Percentiles rank a stretch among this genome's conserved stretches.
Conservation (phyloP, 2,113 vertebrate genomes). For the Channa argus region DNA sequence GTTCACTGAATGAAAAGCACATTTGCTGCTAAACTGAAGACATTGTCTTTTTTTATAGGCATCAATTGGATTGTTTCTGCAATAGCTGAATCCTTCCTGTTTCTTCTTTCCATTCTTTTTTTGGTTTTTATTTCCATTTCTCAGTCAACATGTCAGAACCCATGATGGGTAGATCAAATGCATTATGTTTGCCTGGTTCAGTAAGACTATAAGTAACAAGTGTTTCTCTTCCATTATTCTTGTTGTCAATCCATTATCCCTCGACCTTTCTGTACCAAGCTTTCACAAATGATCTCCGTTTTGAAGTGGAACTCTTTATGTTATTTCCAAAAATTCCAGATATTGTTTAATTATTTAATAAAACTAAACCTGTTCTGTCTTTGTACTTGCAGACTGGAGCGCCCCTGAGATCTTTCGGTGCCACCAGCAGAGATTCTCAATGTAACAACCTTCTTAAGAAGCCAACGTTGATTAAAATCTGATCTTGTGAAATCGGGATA, state of each 20-base stretch:
- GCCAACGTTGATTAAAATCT: constrained; percentile 17
- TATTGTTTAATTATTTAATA: not conserved
- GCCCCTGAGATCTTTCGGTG: not conserved
- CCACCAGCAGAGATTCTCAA: not conserved
- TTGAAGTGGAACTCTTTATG: not conserved
- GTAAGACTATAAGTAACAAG: constrained; percentile 30
- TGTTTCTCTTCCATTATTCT: constrained; percentile 17
- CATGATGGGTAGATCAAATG: constrained; percentile 13
- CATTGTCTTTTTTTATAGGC: not conserved
- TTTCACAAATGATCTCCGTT: not conserved
- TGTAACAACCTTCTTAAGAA: constrained; percentile 7
- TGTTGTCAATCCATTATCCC: constrained; percentile 5
- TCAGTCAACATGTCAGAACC: too few relatives aligned
- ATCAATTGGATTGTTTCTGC: constrained; percentile 10
- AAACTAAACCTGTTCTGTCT: not conserved
- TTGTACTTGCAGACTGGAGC: not conserved
- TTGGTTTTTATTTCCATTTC: too few relatives aligned
- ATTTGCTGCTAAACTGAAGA: constrained; percentile 6
- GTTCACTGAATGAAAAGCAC: constrained; percentile 28
- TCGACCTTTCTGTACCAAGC: constrained; percentile 14
- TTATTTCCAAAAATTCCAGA: too few relatives aligned
- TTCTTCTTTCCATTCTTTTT: not conserved
- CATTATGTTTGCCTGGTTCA: constrained; percentile 20
- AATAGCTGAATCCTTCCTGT: not conserved
- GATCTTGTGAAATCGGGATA: constrained; percentile 18